Evolutionary conservation across 2,888 invertebrate species (phyloP).

Genomic region (Melanargia galathea): DNA sequence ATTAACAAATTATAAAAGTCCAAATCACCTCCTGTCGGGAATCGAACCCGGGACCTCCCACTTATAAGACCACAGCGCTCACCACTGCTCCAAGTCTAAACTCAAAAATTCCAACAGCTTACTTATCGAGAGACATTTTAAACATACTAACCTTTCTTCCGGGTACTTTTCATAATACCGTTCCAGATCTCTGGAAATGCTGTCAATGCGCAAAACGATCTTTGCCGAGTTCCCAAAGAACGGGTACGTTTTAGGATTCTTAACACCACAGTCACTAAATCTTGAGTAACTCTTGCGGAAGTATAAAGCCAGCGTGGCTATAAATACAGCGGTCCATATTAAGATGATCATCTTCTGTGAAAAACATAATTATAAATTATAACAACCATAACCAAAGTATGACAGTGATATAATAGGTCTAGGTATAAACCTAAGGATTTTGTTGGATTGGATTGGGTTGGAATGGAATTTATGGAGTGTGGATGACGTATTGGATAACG

Average conservation of each 20-base stretch:
- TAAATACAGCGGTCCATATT: conserved; percentile 46
- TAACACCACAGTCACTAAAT: conserved; percentile 51
- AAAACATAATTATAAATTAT: not conserved
- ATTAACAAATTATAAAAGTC: too few species aligned
- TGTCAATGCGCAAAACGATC: conserved; percentile 38
- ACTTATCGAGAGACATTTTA: too few species aligned
- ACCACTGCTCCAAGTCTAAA: too few species aligned
- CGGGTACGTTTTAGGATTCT: conserved; percentile 46
- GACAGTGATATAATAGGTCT: not conserved
- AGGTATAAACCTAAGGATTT: not conserved
- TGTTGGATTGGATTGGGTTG: too few species aligned
- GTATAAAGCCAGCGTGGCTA: conserved; percentile 44
- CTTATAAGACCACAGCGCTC: too few species aligned
- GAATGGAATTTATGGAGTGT: too few species aligned
- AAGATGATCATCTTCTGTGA: conserved; percentile 45
- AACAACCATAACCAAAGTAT: not conserved
- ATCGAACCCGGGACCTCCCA: too few species aligned
- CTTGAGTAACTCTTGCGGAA: conserved; percentile 45
- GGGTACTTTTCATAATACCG: conserved; percentile 49
- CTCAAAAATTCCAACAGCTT: too few species aligned
- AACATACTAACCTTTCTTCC: conserved; percentile 47
- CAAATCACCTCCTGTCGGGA: too few species aligned
- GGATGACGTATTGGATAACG: too few species aligned
- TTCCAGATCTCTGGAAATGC: conserved; percentile 43
- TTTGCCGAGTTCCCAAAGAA: conserved; percentile 50